These are phyloP conservation scores for Colossoma macropomum DNA, from an alignment of 2,113 vertebrate species.

Conservation along the genomic window DNA sequence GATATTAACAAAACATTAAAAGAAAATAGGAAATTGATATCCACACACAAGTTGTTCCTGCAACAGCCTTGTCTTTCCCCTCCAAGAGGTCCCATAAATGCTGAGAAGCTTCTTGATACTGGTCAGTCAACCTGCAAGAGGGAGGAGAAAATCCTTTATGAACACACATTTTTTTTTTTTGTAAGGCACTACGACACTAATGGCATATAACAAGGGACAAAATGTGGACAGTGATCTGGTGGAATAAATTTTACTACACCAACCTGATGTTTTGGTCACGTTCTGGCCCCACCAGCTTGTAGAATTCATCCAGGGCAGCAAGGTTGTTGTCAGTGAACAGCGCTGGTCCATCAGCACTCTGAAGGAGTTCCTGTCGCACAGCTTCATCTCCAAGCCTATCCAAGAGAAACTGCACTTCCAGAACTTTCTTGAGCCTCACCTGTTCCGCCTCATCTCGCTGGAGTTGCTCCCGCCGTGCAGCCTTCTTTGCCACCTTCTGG, in stretches of 20 bases:
- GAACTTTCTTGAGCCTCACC: slow-evolving; percentile 87
- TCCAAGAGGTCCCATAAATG: slow-evolving; percentile 96
- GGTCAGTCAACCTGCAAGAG: slow-evolving; percentile 84
- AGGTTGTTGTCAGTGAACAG: slow-evolving; percentile 88
- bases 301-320: slow-evolving; percentile 89
- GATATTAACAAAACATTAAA: background rate
- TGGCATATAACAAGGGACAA: no score
- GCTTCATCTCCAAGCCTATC: slow-evolving; percentile 91
- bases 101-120: slow-evolving; percentile 92
- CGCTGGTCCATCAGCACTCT: slow-evolving; percentile 80
- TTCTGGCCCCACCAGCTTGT: slow-evolving; percentile 93
- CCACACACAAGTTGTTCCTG: slow-evolving; percentile 96
- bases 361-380: slow-evolving; percentile 89
- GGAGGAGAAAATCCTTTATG: background rate
- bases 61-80: slow-evolving; percentile 92
- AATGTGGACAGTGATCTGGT: background rate
- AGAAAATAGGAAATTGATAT: background rate
- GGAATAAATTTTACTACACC: background rate
- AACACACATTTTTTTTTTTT: no score
- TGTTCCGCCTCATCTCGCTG: slow-evolving; percentile 94
- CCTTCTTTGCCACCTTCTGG: slow-evolving; percentile 95
- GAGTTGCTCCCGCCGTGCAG: slow-evolving; percentile 90
- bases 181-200: no score
- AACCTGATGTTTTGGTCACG: slow-evolving; percentile 91
- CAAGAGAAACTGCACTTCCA: slow-evolving; percentile 92